A percentile compares a stretch with the other conserved stretches of the same genome.
Evolutionary conservation across 1,140 invertebrate species (phyloP).

Genomic region (Sinella curviseta): DNA sequence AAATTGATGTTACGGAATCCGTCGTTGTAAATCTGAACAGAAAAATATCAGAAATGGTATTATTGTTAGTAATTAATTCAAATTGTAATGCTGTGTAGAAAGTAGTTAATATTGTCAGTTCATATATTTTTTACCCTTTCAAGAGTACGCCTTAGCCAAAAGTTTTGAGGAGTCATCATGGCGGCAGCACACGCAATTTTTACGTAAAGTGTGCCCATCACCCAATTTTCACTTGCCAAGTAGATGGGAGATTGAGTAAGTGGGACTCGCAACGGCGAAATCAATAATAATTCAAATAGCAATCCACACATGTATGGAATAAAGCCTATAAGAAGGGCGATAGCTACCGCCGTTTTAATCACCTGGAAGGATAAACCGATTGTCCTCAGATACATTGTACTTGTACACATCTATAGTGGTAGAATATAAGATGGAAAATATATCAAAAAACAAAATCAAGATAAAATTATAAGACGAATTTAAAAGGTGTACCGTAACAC

Average conservation of each 20-base stretch:
- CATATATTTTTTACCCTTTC: conserved; percentile 73
- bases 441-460: conserved; percentile 25
- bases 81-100: no score
- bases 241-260: conserved; percentile 92
- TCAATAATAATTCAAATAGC: conserved; percentile 84
- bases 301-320: conserved; percentile 91
- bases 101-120: not conserved
- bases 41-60: no score
- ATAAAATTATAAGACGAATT: not conserved
- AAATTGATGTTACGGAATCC: conserved; percentile 91
- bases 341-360: conserved; percentile 66
- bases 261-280: conserved; percentile 89
- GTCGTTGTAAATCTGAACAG: conserved; percentile 68
- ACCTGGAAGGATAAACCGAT: conserved; percentile 52
- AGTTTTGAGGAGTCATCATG: conserved; percentile 95
- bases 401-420: conserved; percentile 16
- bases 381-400: conserved; percentile 16
- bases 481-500: conserved; percentile 46
- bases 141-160: conserved; percentile 83
- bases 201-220: conserved; percentile 91
- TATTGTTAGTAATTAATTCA: no score
- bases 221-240: conserved; percentile 72
- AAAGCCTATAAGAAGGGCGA: conserved; percentile 77
- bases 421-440: not conserved
- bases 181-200: conserved; percentile 96